phyloP scores from a whole-genome alignment of 2,113 vertebrate genomes.

The Oncorhynchus keta region DNA sequence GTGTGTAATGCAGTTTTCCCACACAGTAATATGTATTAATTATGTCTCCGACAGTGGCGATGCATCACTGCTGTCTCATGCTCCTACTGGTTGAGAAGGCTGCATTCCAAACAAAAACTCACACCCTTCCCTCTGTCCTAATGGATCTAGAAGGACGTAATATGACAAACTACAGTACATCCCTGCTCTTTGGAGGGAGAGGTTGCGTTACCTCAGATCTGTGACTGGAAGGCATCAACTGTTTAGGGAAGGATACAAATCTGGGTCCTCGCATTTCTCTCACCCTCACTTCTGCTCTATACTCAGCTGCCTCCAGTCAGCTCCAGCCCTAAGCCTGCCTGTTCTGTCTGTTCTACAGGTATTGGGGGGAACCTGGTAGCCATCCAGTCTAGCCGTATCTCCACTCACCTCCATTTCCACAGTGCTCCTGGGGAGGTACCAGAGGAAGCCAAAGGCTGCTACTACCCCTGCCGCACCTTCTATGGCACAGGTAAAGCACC shows the following conservation, averaged over 20 bases:
- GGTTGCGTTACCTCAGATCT: too few relatives aligned
- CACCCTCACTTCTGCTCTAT: background rate
- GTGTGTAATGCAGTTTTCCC: too few relatives aligned
- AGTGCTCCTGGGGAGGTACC: conserved; percentile 89
- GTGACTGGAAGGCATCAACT: too few relatives aligned
- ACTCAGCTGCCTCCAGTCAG: background rate
- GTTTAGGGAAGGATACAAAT: too few relatives aligned
- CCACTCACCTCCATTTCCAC: conserved; percentile 93
- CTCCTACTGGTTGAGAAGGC: background rate
- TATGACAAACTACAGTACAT: too few relatives aligned
- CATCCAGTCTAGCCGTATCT: conserved; percentile 96
- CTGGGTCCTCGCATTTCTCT: background rate
- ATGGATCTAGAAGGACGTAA: too few relatives aligned
- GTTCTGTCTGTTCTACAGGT: conserved; percentile 68
- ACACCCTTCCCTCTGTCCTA: too few relatives aligned
- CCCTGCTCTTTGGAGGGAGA: too few relatives aligned
- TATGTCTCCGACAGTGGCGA: background rate
- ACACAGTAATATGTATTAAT: too few relatives aligned
- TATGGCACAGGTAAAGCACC: conserved; percentile 81
- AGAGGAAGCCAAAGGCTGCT: conserved; percentile 87
- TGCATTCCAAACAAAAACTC: too few relatives aligned
- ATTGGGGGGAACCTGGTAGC: conserved; percentile 97
- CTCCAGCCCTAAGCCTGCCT: background rate
- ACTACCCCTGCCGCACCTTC: conserved; percentile 90
- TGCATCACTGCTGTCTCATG: conserved; percentile 16